Conservation (phyloP, 1,140 invertebrate genomes). For the Euura saliciscinereae region DNA sequence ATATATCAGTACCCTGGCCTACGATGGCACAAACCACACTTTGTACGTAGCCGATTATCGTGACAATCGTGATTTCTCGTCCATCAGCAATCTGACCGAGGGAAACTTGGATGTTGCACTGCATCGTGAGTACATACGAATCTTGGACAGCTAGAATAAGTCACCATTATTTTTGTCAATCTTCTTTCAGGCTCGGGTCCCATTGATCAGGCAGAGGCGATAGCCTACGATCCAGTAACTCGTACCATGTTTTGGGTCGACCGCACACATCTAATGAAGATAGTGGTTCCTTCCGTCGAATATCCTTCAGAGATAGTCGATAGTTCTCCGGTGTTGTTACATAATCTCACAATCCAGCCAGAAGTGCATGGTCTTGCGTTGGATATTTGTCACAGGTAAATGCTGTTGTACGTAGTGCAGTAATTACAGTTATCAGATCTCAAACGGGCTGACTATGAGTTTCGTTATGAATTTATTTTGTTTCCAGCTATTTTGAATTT, state of each 20-base stretch:
- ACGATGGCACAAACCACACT: constrained; percentile 67
- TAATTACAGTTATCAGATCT: too few relatives aligned
- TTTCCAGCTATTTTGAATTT: too few relatives aligned
- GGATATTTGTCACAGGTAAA: constrained; percentile 86
- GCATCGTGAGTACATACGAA: too few relatives aligned
- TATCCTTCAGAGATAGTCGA: constrained; percentile 46
- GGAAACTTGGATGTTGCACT: constrained; percentile 39
- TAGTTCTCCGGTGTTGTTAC: constrained; percentile 54
- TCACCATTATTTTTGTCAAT: too few relatives aligned
- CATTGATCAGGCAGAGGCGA: too few relatives aligned
- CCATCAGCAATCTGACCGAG: constrained; percentile 61
- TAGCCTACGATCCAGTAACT: constrained; percentile 69
- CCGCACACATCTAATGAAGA: constrained; percentile 64
- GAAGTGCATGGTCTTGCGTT: constrained; percentile 81
- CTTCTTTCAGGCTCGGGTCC: too few relatives aligned
- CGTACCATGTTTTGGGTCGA: constrained; percentile 75
- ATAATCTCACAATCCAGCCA: constrained; percentile 62
- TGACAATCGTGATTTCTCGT: constrained; percentile 69
- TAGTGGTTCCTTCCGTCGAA: constrained; percentile 54
- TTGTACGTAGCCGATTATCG: constrained; percentile 69
- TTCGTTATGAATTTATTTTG: too few relatives aligned
- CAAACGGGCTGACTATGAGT: too few relatives aligned
- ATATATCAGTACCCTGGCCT: constrained; percentile 66
- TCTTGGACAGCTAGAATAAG: too few relatives aligned
- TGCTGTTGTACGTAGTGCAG: too few relatives aligned